Evolutionary conservation across 2,797 vertebrate genomes (phyloP).

Genomic region (Neomorphus geoffroyi): DNA sequence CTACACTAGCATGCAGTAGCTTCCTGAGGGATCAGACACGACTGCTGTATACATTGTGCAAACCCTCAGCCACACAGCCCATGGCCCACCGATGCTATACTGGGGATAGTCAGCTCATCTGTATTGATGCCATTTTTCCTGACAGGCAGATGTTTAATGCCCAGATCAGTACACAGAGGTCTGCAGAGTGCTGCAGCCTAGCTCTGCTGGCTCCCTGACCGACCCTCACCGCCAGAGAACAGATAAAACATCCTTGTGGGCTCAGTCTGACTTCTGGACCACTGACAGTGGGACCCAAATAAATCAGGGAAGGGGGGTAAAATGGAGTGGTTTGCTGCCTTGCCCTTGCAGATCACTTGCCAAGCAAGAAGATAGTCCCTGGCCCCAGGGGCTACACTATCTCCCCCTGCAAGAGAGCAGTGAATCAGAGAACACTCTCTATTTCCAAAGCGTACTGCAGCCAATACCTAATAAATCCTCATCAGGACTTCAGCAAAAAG

Average conservation of each 20-base stretch:
- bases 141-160: conserved; percentile 32
- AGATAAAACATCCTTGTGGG: background rate
- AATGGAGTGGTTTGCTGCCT: background rate
- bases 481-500: background rate
- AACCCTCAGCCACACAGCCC: background rate
- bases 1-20: rapidly evolving
- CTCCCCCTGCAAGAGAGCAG: background rate
- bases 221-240: background rate
- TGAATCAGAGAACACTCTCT: background rate
- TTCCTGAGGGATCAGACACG: background rate
- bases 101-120: background rate
- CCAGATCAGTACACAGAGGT: background rate
- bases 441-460: background rate
- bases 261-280: rapidly evolving
- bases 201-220: background rate
- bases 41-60: background rate
- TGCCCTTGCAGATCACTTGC: background rate
- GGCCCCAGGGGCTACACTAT: background rate
- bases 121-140: background rate
- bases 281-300: background rate
- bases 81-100: rapidly evolving
- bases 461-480: background rate
- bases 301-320: background rate
- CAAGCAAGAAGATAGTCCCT: background rate
- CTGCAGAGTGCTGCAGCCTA: background rate